phyloP scores from a whole-genome alignment of 2,797 vertebrate species.

The Ctenosaura bakeri region DNA sequence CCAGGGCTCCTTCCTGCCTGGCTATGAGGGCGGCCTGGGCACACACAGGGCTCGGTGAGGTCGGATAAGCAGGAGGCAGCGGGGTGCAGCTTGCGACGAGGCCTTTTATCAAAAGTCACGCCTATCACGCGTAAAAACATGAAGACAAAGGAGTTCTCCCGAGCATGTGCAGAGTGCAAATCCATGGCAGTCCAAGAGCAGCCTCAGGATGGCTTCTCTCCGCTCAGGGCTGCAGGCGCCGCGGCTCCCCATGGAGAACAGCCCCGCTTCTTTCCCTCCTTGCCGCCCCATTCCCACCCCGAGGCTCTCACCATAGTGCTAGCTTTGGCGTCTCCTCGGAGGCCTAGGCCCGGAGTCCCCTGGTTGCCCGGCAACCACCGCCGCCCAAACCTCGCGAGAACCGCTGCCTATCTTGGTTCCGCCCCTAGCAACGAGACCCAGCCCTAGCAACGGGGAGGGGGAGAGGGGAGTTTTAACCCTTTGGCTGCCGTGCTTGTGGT shows the following conservation, averaged over 20 bases:
- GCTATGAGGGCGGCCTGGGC: too few relatives aligned
- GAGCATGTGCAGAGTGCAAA: background rate
- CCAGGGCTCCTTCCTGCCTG: too few relatives aligned
- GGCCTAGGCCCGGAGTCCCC: background rate
- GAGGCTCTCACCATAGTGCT: conserved; percentile 62
- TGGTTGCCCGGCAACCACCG: conserved; percentile 72
- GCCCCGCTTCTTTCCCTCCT: background rate
- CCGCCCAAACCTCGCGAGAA: conserved; percentile 18
- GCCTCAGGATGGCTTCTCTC: too few relatives aligned
- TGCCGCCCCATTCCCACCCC: accelerated
- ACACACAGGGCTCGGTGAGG: too few relatives aligned
- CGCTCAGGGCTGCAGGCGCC: background rate
- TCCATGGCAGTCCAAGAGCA: too few relatives aligned
- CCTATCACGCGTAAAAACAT: too few relatives aligned
- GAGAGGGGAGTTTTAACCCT: too few relatives aligned
- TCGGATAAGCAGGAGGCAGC: background rate
- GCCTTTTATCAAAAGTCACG: too few relatives aligned
- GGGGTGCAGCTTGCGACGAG: too few relatives aligned
- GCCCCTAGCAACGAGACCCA: conserved; percentile 26
- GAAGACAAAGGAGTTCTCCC: background rate
- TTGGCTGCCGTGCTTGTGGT: too few relatives aligned
- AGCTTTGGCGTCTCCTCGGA: accelerated
- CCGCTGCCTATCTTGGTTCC: accelerated
- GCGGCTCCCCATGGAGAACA: accelerated
- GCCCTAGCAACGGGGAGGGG: background rate